Conservation (phyloP, 2,797 vertebrate species). For the Anguilla obscura region DNA sequence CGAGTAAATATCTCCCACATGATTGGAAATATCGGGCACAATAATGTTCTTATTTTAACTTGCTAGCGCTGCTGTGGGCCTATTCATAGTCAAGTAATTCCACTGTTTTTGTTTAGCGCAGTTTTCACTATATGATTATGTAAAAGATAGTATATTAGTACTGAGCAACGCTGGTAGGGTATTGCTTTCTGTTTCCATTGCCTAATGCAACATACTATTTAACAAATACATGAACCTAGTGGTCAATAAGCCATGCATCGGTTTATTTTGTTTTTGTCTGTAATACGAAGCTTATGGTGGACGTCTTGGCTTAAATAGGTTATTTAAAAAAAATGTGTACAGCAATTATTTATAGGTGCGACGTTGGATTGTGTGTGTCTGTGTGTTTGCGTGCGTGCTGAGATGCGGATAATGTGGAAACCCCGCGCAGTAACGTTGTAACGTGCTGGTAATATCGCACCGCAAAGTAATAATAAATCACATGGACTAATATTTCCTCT, state of each 20-base stretch:
- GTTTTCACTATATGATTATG: neutral
- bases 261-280: neutral
- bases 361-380: neutral
- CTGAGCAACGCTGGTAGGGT: neutral
- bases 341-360: neutral
- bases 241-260: neutral
- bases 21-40: neutral
- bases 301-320: neutral
- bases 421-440: neutral
- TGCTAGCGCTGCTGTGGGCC: neutral
- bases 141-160: neutral
- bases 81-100: neutral
- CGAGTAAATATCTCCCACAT: neutral
- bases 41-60: conserved; percentile 4
- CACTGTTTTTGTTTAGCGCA: neutral
- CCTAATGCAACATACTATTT: neutral
- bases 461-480: neutral
- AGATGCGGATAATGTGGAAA: neutral
- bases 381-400: neutral
- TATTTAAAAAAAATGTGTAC: neutral
- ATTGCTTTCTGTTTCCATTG: neutral
- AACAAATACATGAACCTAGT: neutral
- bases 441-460: neutral
- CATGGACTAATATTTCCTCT: neutral
- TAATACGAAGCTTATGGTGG: neutral